A percentile compares a stretch with the other conserved stretches of the same genome.
phyloP scores from a whole-genome alignment of 2,113 vertebrate genomes.

The human (Homo sapiens) region DNA sequence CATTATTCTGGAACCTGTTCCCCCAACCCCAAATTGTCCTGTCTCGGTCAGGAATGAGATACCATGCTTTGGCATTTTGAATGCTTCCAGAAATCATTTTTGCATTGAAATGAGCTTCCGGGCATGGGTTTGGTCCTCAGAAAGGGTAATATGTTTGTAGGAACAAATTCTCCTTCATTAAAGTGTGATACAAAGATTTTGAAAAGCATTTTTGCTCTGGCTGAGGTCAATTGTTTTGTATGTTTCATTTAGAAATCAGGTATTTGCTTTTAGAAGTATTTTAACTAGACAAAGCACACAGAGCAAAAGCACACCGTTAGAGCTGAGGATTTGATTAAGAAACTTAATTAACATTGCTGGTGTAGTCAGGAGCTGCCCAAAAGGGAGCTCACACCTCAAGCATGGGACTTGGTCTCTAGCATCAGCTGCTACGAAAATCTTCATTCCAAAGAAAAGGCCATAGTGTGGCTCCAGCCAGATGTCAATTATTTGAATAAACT shows the following conservation, averaged over 20 bases:
- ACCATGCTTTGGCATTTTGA: neutral
- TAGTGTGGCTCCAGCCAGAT: neutral
- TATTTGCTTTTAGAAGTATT: neutral
- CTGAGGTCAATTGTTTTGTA: neutral
- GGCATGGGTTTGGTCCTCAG: neutral
- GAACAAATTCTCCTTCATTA: neutral
- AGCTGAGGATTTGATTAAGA: constrained; percentile 19
- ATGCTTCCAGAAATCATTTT: neutral
- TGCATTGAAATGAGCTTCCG: neutral
- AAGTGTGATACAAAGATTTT: constrained; percentile 9
- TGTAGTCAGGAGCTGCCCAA: neutral
- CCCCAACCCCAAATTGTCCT: neutral
- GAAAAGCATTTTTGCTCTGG: neutral
- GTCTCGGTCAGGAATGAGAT: neutral
- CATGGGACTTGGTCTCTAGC: neutral
- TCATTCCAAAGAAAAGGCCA: neutral
- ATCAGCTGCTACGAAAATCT: neutral
- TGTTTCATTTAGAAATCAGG: neutral
- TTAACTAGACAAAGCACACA: neutral
- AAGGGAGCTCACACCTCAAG: neutral
- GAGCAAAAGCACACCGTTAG: neutral
- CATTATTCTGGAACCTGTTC: neutral
- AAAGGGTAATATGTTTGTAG: neutral
- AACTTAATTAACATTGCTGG: neutral
- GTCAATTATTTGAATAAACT: constrained; percentile 6